These are phyloP conservation scores for Cataglyphis livida DNA, from an alignment of 2,888 invertebrate species.

Conservation along the genomic window DNA sequence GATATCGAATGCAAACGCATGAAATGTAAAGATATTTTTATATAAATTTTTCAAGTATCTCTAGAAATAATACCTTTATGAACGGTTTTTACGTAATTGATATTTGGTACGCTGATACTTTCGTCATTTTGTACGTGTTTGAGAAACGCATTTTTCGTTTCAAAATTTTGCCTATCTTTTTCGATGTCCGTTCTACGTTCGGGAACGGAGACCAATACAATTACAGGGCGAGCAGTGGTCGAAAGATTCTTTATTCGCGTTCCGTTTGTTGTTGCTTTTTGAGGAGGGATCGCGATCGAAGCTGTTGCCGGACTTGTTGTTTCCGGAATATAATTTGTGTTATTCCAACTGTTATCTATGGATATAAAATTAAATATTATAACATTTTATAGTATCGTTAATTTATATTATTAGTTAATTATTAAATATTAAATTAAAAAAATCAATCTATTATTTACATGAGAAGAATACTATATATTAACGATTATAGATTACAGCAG, in stretches of 20 bases:
- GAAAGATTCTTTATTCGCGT: slow-evolving; percentile 24
- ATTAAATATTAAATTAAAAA: background rate
- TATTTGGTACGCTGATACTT: slow-evolving; percentile 67
- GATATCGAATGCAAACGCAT: background rate
- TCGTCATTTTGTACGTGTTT: slow-evolving; percentile 43
- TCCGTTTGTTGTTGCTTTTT: slow-evolving; percentile 23
- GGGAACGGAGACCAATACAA: slow-evolving; percentile 71
- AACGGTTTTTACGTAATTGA: slow-evolving; percentile 77
- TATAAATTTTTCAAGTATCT: background rate
- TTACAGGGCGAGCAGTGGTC: slow-evolving; percentile 67
- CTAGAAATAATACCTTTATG: slow-evolving; percentile 70
- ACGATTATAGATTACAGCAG: background rate
- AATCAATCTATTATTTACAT: background rate
- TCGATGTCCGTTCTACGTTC: slow-evolving; percentile 62
- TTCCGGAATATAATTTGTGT: slow-evolving; percentile 19
- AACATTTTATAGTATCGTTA: background rate
- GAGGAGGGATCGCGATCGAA: slow-evolving; percentile 24
- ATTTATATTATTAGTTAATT: background rate
- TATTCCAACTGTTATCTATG: slow-evolving; percentile 10
- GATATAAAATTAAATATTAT: background rate
- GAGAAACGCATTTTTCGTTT: slow-evolving; percentile 57
- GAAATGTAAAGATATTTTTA: background rate
- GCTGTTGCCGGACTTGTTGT: slow-evolving; percentile 34
- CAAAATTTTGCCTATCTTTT: slow-evolving; percentile 59
- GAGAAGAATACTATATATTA: background rate